These are phyloP conservation scores for Aspidiotus rigidus DNA, from an alignment of 2,888 invertebrate species.

Conservation along the genomic window DNA sequence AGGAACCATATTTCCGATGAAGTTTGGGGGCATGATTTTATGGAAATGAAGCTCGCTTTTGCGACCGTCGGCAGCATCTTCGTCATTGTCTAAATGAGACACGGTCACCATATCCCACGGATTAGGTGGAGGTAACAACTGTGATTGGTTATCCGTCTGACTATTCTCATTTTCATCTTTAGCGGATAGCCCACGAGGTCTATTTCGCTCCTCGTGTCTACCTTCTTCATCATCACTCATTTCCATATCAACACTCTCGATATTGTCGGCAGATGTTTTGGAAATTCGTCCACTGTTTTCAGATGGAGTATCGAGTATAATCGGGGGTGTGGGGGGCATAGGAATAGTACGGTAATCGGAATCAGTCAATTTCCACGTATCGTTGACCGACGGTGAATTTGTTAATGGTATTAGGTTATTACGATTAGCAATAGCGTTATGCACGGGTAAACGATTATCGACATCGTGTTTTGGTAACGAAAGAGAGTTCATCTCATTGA, in stretches of 20 bases:
- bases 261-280: slow-evolving; percentile 50
- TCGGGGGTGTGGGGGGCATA: slow-evolving; percentile 28
- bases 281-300: neutral
- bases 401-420: slow-evolving; percentile 75
- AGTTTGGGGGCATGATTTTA: slow-evolving; percentile 2
- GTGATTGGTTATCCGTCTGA: neutral
- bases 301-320: slow-evolving; percentile 18
- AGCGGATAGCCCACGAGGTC: neutral
- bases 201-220: neutral
- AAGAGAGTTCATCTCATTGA: slow-evolving; percentile 10
- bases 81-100: slow-evolving; percentile 6
- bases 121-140: slow-evolving; percentile 18
- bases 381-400: slow-evolving; percentile 47
- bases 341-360: slow-evolving; percentile 35
- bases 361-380: slow-evolving; percentile 34
- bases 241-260: slow-evolving; percentile 77
- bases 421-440: slow-evolving; percentile 44
- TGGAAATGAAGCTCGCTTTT: neutral
- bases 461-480: slow-evolving; percentile 28
- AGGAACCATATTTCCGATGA: neutral
- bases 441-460: slow-evolving; percentile 12
- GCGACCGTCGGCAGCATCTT: neutral
- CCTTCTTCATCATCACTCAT: slow-evolving; percentile 65
- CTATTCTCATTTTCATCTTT: slow-evolving; percentile 1
- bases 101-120: slow-evolving; percentile 24